Evolutionary conservation across 2,888 invertebrate genomes (phyloP).

Genomic region (Nemoura dubitans): DNA sequence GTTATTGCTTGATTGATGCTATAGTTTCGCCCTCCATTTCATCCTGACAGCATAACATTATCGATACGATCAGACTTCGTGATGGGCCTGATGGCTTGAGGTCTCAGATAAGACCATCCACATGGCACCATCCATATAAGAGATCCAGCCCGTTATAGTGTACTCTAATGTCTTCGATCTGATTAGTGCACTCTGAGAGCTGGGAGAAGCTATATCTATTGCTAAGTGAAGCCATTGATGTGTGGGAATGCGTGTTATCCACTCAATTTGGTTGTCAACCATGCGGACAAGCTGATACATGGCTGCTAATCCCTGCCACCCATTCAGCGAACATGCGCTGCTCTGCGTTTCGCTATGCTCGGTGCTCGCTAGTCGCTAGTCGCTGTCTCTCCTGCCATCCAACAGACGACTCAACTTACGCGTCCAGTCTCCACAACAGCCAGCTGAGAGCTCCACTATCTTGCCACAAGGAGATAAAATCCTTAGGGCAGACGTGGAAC

Average conservation of each 20-base stretch:
- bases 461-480: not conserved
- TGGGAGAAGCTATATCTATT: not conserved
- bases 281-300: constrained; percentile 38
- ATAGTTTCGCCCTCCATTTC: not conserved
- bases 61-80: not conserved
- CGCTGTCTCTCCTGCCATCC: not conserved
- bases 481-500: not conserved
- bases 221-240: constrained; percentile 38
- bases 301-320: constrained; percentile 32
- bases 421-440: not conserved
- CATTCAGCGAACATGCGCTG: constrained; percentile 18
- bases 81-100: not conserved
- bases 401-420: not conserved
- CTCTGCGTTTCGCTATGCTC: not conserved
- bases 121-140: not conserved
- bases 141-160: not conserved
- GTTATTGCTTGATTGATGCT: constrained; percentile 5
- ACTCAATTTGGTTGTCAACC: constrained; percentile 39
- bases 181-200: not conserved
- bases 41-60: not conserved
- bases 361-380: too few relatives aligned
- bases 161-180: not conserved
- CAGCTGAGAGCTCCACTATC: not conserved
- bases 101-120: not conserved
- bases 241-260: constrained; percentile 38